Conservation (phyloP, 37 sponge, comb jelly and placozoan genomes). For the Mnemiopsis leidyi region DNA sequence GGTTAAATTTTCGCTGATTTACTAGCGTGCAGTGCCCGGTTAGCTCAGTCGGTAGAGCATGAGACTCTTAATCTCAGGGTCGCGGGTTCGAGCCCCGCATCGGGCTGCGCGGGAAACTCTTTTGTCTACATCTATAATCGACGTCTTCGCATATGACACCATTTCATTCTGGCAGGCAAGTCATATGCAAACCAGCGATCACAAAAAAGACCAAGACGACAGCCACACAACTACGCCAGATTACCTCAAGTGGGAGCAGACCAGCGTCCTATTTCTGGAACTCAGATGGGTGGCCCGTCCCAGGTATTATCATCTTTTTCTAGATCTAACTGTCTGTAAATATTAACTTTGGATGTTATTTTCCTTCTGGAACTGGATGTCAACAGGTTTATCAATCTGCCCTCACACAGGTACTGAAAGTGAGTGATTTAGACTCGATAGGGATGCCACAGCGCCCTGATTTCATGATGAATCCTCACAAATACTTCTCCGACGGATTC, state of each 20-base stretch:
- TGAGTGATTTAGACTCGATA: background rate
- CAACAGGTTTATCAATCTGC: too few species aligned
- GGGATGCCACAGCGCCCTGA: constrained; percentile 32
- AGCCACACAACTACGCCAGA: constrained; percentile 8
- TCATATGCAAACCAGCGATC: constrained; percentile 44
- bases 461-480: constrained; percentile 47
- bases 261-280: constrained; percentile 26
- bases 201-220: background rate
- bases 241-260: constrained; percentile 31
- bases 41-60: background rate
- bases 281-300: constrained; percentile 48
- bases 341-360: too few species aligned
- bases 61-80: background rate
- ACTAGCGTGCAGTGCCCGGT: background rate
- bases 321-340: too few species aligned
- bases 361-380: too few species aligned
- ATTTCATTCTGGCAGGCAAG: background rate
- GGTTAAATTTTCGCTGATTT: too few species aligned
- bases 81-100: background rate
- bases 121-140: background rate
- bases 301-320: too few species aligned
- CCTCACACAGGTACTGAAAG: constrained; percentile 40
- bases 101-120: background rate
- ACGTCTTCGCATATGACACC: background rate
- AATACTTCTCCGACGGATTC: constrained; percentile 36